Base-by-base conservation (phyloP, 2,888 invertebrate genomes). In the Lordiphosa andalusiaca region DNA sequence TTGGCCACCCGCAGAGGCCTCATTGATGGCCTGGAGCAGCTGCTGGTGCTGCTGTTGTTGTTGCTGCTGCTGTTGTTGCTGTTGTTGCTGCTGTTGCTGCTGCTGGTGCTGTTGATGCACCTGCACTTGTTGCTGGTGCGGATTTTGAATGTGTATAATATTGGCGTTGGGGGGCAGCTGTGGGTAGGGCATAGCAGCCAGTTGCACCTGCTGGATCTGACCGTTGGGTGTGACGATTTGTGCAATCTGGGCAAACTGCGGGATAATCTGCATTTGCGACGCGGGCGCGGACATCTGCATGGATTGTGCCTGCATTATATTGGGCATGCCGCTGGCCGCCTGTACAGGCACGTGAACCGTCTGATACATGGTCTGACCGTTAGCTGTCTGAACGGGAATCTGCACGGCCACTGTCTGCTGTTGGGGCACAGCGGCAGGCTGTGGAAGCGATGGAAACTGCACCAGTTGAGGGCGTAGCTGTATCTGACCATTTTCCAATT, bases 331-430 rank as follows among this genome's bases (percentile, higher is more conserved):
- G 38, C 76, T 59, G 16, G 94, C 62, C 0, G 96, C 93, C 89
- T 97, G 97, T 13, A 98, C 92, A 0, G 98, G 98, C 80, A 98
- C 94, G 88, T 98, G 98, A 0, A 98, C 94, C 0, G 98, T 98
- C 89, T 98, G 98, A 89, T 97, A 95, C 59, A 98, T 94, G 0
- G 98, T 98, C 90, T 98, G 98, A 0, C 98, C 98, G 35, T 66
- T 76, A 37, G 78, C 86, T 0, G 88, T 88, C 53, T 89, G 89
- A 41, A 88, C 88, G 13, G 88, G 88, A 13, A 88, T 95, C 89
- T 98, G 98, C 4, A 98, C 95, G 0, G 96, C 96, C 50, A 97
- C 95, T 59, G 95, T 94, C 84, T 94, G 94, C 12, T 87, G 61
- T 47, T 86, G 63, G 6, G 76, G 72, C 3, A 85, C 69, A 3